Conservation (phyloP, 2,888 invertebrate genomes). For the Flabesymbios commensalis region DNA sequence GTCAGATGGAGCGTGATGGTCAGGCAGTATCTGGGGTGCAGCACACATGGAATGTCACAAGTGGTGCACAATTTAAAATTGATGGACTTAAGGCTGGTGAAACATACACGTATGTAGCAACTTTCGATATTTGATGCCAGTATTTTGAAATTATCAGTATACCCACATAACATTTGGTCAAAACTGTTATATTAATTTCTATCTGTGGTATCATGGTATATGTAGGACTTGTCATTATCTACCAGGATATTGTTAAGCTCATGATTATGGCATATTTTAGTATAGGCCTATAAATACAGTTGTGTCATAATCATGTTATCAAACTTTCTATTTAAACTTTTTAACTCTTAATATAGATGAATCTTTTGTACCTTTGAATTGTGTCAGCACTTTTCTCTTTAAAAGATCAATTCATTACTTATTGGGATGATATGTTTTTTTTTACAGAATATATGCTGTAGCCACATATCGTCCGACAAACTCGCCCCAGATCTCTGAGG, state of each 20-base stretch:
- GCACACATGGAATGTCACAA: slow-evolving; percentile 57
- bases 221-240: too few relatives aligned
- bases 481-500: slow-evolving; percentile 51
- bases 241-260: too few relatives aligned
- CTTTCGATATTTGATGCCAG: too few relatives aligned
- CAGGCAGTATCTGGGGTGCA: slow-evolving; percentile 50
- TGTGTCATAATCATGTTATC: background rate
- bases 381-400: too few relatives aligned
- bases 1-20: slow-evolving; percentile 53
- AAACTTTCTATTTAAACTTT: background rate
- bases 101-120: slow-evolving; percentile 48
- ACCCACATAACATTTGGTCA: too few relatives aligned
- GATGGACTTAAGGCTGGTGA: slow-evolving; percentile 53
- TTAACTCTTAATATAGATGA: background rate
- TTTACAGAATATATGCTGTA: slow-evolving; percentile 53
- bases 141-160: too few relatives aligned
- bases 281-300: too few relatives aligned
- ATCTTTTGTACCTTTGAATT: background rate
- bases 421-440: background rate
- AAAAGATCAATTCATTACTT: too few relatives aligned
- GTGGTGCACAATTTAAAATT: slow-evolving; percentile 44
- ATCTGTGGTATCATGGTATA: too few relatives aligned
- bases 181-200: too few relatives aligned
- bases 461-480: slow-evolving; percentile 55
- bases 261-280: too few relatives aligned